These are phyloP conservation scores for Euclidia mi DNA, from an alignment of 2,888 invertebrate genomes.

Conservation along the genomic window DNA sequence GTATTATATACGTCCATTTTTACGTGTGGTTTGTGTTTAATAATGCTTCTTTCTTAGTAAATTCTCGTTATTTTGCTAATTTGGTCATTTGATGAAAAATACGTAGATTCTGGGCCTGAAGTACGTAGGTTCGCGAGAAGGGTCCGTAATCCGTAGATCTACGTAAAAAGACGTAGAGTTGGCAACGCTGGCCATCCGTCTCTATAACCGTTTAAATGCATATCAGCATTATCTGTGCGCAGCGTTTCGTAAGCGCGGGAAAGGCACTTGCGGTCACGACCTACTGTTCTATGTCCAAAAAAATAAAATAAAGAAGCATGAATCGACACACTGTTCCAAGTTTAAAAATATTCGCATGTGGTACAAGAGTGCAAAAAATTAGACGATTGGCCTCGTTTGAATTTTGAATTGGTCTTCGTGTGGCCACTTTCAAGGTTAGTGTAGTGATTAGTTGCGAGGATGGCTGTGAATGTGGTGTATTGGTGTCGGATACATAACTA, in stretches of 20 bases:
- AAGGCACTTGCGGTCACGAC: conserved; percentile 55
- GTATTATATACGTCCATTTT: no score
- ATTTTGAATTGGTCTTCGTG: conserved; percentile 34
- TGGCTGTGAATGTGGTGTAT: not conserved
- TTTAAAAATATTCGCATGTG: conserved; percentile 21
- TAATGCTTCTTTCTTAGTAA: no score
- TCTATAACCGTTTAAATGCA: conserved; percentile 41
- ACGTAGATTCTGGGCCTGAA: no score
- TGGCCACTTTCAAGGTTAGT: conserved; percentile 38
- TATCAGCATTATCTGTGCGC: conserved; percentile 22
- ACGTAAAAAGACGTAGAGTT: no score
- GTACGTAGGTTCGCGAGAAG: no score
- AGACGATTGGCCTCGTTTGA: conserved; percentile 37
- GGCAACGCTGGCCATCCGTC: conserved; percentile 35
- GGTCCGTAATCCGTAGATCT: no score
- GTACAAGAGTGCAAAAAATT: conserved; percentile 42
- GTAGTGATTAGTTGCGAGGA: conserved; percentile 3
- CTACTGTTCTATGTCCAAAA: conserved; percentile 25
- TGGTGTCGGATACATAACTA: not conserved
- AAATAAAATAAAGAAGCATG: not conserved
- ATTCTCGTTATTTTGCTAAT: no score
- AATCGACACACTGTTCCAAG: not conserved
- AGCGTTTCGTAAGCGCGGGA: conserved; percentile 60
- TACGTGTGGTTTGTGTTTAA: no score
- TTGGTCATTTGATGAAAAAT: no score